Base-by-base conservation (phyloP, 2,113 vertebrate species). In the Nesoenas mayeri region DNA sequence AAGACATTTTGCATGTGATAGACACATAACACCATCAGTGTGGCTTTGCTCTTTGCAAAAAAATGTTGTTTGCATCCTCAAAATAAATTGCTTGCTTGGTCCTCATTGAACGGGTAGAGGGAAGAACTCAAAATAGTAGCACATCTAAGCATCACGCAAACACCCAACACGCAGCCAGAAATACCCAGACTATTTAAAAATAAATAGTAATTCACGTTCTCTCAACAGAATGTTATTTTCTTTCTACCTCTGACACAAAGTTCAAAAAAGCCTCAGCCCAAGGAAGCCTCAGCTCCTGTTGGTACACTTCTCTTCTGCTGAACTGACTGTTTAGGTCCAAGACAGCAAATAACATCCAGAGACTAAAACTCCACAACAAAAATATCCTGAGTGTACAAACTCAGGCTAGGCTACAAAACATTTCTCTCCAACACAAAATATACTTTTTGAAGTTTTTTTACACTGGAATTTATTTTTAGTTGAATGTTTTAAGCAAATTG, bases 21-120 rank as follows among this genome's bases (percentile, higher is more conserved):
- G 94, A 95, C 56, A 36, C 22, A 0, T 47, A 97, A 36, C 82
- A 93, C 16, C 65, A 96, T 67, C 86, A 44, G 40, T 22, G 44
- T 0, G 20, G 77, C 75, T 94, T 48, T 6, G 6, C 79, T 89
- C 91, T 96, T 86, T 88, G 78, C 91, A 47, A 47, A 19, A 19
- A 66, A 89, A 54, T 80, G 84, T 58, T 81, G 83, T 95, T 95
- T 92, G 77, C 9, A 6, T 85, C 77, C 91, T 95, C 89, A 31
- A 93, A 97, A 97, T 95, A 97, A 97, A 90, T 92, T 89, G 96
- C 91, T 88, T 6, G 7, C 50, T 96, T 91, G 90, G 86, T 93
- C 95, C 85, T 94, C 85, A 44, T 10, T 21, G 21, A 84, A 96
- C 86, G 92, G 79, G 74, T 51, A 85, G 73, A 60, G 48, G 61